phyloP scores from a whole-genome alignment of 2,113 vertebrate species.

The Dendrocopos noguchii region DNA sequence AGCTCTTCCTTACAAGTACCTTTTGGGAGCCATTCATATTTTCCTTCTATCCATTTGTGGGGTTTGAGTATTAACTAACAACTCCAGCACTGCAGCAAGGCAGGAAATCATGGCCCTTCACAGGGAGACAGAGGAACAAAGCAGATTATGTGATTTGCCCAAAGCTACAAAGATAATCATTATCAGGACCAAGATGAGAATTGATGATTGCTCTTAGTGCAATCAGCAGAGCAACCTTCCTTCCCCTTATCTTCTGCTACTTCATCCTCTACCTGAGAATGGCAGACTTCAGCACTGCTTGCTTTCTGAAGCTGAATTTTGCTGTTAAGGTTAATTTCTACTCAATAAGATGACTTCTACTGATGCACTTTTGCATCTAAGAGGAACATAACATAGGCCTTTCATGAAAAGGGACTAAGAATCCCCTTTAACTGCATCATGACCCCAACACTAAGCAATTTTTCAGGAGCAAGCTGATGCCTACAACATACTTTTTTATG shows the following conservation, averaged over 20 bases:
- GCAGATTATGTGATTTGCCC: not conserved
- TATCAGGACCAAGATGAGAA: not conserved
- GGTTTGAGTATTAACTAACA: slow-evolving; percentile 22
- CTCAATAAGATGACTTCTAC: not conserved
- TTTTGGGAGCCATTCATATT: not conserved
- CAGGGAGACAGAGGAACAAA: not conserved
- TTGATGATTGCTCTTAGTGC: not conserved
- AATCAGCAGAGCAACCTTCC: not conserved
- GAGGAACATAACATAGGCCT: not conserved
- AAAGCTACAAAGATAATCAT: not conserved
- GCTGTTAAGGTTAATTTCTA: slow-evolving; percentile 5
- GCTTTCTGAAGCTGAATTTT: not conserved
- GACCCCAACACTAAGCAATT: not conserved
- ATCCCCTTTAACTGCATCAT: not conserved
- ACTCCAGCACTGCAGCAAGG: not conserved
- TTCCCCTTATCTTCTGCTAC: not conserved
- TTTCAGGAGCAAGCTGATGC: not conserved
- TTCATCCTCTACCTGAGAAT: not conserved
- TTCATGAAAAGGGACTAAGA: not conserved
- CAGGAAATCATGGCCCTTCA: slow-evolving; percentile 1
- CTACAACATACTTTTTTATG: slow-evolving; percentile 9
- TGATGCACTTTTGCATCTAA: not conserved
- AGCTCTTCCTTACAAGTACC: not conserved
- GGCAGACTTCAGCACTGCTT: not conserved
- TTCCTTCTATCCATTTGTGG: not conserved